Evolutionary conservation across 2,797 vertebrate genomes (phyloP), one percentile per base, ranked within the genome.

Genomic region (Serranus cabrilla): DNA sequence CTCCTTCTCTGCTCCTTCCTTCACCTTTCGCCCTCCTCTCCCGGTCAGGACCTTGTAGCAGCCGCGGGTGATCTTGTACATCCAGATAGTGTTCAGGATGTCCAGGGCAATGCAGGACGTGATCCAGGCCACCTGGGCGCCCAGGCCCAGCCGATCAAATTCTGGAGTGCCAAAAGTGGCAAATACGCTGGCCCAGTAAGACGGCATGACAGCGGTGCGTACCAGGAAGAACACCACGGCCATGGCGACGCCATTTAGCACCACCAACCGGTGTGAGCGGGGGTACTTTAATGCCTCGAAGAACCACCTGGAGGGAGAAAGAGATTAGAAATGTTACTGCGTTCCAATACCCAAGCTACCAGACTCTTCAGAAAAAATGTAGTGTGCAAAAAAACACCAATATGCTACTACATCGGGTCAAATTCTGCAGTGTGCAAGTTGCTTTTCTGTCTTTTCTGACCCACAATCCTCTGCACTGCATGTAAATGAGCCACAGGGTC

Each of bases 51-150:
- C 95, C 66, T 93, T 95, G 84, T 96, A 95, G 93, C 95, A 96
- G 70, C 96, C 95, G 0, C 93, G 90, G 25, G 90, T 43, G 52
- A 97, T 96, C 80, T 94, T 94, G 73, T 95, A 96, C 95, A 96
- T 96, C 95, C 95, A 96, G 74, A 96, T 81, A 7, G 90, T 78
- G 83, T 96, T 96, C 63, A 97, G 83, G 80, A 95, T 78, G 54
- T 96, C 96, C 85, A 96, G 87, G 34, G 93, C 94, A 5, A 96
- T 78, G 66, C 96, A 96, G 78, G 96, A 96, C 7, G 91, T 78
- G 78, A 96, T 96, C 96, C 96, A 97, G 43, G 96, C 95, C 86
- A 96, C 93, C 92, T 97, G 96, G 13, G 95, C 94, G 0, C 91
- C 94, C 46, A 92, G 46, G 7, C 96, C 96, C 43, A 97, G 89